phyloP scores from a whole-genome alignment of 2,797 vertebrate genomes.

The Adelosebastes latens region DNA sequence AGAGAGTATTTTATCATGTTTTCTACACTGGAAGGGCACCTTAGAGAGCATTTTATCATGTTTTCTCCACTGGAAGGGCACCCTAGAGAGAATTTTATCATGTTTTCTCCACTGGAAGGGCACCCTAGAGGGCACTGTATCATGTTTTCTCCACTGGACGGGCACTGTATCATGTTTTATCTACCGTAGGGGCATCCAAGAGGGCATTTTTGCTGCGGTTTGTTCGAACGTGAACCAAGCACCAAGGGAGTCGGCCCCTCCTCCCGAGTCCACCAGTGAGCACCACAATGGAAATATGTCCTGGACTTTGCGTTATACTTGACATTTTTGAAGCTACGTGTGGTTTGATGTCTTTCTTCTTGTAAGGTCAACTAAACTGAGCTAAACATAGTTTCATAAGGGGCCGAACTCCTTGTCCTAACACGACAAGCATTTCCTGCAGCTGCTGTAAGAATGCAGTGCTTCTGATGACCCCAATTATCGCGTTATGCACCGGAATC shows the following conservation, averaged over 20 bases:
- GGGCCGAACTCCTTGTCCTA: background rate
- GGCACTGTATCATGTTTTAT: no score
- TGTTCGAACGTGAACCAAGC: no score
- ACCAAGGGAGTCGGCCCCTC: no score
- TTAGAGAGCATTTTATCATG: rapidly evolving
- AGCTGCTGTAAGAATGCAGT: background rate
- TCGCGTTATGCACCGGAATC: background rate
- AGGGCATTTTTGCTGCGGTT: no score
- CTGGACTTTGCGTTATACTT: background rate
- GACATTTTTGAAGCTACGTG: background rate
- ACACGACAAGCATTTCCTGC: background rate
- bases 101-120: no score
- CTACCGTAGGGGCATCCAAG: no score
- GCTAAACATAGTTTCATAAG: background rate
- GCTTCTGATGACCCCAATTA: background rate
- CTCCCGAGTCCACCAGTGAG: no score
- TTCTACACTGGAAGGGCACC: no score
- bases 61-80: no score
- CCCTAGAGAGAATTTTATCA: rapidly evolving
- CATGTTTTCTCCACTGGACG: rapidly evolving
- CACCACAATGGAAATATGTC: background rate
- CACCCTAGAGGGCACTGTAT: no score
- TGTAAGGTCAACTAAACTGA: background rate
- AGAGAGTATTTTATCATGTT: no score
- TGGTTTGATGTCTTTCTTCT: background rate